Conservation (phyloP, 2,888 invertebrate genomes). For the Leucania comma region DNA sequence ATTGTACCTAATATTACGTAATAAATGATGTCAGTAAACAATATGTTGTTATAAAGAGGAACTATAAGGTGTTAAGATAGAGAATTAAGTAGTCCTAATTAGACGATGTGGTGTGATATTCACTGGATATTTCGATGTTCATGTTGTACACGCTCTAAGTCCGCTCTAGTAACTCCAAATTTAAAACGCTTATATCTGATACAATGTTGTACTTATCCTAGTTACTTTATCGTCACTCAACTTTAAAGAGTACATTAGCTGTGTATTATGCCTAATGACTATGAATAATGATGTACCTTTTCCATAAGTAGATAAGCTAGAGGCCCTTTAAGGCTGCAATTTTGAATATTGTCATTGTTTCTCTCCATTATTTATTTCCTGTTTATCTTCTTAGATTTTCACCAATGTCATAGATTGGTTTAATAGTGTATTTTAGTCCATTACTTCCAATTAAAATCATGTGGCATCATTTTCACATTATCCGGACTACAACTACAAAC, state of each 20-base stretch:
- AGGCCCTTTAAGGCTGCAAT: constrained; percentile 52
- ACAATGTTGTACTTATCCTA: constrained; percentile 41
- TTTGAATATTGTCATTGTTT: constrained; percentile 25
- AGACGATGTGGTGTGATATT: constrained; percentile 21
- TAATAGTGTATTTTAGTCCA: background rate
- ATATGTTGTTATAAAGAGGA: constrained; percentile 59
- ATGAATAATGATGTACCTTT: constrained; percentile 36
- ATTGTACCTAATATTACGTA: constrained; percentile 63
- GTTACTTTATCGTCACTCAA: constrained; percentile 34
- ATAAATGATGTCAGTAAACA: constrained; percentile 60
- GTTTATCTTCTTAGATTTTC: background rate
- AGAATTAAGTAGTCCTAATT: constrained; percentile 46
- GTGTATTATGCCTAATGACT: constrained; percentile 35
- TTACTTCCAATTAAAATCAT: background rate
- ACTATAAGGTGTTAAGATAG: constrained; percentile 49
- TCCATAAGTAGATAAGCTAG: constrained; percentile 65
- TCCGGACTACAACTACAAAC: constrained; percentile 26
- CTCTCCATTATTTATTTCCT: background rate
- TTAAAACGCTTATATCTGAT: constrained; percentile 51
- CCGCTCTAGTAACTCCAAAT: constrained; percentile 51
- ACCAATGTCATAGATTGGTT: background rate
- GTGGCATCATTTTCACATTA: background rate
- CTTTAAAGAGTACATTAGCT: constrained; percentile 27
- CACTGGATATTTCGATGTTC: constrained; percentile 27
- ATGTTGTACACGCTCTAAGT: constrained; percentile 35